Evolutionary conservation across 2,888 invertebrate species (phyloP).

Genomic region (Orthosia gracilis): DNA sequence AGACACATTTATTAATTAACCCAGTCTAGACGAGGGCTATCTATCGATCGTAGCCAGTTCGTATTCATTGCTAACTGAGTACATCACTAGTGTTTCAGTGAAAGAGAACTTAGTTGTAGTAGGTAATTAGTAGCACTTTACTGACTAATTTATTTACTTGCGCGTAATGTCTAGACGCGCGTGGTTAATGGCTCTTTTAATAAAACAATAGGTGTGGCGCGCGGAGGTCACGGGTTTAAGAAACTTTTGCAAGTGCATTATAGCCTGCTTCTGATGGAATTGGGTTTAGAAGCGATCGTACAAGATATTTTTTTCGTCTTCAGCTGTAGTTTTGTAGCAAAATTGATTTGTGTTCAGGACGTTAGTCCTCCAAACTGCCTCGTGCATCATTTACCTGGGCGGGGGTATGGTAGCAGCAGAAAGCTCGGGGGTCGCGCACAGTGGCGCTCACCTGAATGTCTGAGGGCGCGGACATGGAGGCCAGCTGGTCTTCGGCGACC

Average conservation of each 20-base stretch:
- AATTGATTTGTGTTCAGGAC: conserved; percentile 53
- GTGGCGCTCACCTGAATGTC: conserved; percentile 92
- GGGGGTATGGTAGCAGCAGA: conserved; percentile 88
- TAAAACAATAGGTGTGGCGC: conserved; percentile 79
- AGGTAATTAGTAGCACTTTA: conserved; percentile 83
- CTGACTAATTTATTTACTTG: conserved; percentile 85
- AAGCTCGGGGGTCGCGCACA: conserved; percentile 90
- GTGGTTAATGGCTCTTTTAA: conserved; percentile 80
- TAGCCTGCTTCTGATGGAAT: conserved; percentile 55
- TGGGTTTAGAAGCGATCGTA: conserved; percentile 53
- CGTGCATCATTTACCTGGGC: conserved; percentile 90
- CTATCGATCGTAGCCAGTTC: conserved; percentile 71
- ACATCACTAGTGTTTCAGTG: conserved; percentile 74
- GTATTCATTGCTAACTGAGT: conserved; percentile 72
- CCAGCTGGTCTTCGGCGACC: conserved; percentile 97
- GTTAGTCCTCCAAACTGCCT: conserved; percentile 84
- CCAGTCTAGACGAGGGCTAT: conserved; percentile 75
- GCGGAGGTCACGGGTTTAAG: conserved; percentile 70
- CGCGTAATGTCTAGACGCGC: conserved; percentile 82
- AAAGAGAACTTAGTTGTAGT: conserved; percentile 79
- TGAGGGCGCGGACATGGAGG: conserved; percentile 92
- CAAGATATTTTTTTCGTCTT: conserved; percentile 7
- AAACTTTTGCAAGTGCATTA: conserved; percentile 64
- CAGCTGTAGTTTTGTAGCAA: conserved; percentile 45
- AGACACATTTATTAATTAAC: conserved; percentile 79